phyloP scores from a whole-genome alignment of 2,888 invertebrate genomes.

The Allolobophora icterica region DNA sequence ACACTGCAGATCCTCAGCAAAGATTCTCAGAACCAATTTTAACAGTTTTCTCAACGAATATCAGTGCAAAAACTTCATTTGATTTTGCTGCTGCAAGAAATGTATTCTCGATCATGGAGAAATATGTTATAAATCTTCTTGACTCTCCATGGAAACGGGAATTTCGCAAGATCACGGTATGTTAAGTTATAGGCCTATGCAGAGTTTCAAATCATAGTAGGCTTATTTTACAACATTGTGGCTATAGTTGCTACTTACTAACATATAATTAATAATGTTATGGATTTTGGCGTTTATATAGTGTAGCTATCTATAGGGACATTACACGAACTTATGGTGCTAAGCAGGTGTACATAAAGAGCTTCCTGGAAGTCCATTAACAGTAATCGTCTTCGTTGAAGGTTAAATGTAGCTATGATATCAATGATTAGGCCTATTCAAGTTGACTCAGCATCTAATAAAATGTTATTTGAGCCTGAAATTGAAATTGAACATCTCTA shows the following conservation, averaged over 20 bases:
- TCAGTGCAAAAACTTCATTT: neutral
- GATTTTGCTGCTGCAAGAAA: neutral
- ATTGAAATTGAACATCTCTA: too few relatives aligned
- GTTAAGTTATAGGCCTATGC: neutral
- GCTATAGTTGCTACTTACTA: neutral
- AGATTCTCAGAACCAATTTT: neutral
- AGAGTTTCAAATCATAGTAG: neutral
- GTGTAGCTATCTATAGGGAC: too few relatives aligned
- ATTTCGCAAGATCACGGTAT: constrained; percentile 25
- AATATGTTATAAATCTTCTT: neutral
- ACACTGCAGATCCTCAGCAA: neutral
- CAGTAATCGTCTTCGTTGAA: too few relatives aligned
- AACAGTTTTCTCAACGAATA: neutral
- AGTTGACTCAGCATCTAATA: too few relatives aligned
- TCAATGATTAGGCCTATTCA: too few relatives aligned
- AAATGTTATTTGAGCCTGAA: too few relatives aligned
- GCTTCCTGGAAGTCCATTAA: too few relatives aligned
- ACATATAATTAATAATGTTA: neutral
- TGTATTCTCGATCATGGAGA: neutral
- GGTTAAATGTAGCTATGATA: too few relatives aligned
- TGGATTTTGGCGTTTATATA: neutral
- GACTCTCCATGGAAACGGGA: constrained; percentile 18
- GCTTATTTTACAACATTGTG: neutral
- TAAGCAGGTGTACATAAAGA: too few relatives aligned
- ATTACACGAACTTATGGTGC: too few relatives aligned